Evolutionary conservation across 2,888 invertebrate species (phyloP), one percentile per base, ranked within the genome.

Genomic region (Lithophane ornitopus): DNA sequence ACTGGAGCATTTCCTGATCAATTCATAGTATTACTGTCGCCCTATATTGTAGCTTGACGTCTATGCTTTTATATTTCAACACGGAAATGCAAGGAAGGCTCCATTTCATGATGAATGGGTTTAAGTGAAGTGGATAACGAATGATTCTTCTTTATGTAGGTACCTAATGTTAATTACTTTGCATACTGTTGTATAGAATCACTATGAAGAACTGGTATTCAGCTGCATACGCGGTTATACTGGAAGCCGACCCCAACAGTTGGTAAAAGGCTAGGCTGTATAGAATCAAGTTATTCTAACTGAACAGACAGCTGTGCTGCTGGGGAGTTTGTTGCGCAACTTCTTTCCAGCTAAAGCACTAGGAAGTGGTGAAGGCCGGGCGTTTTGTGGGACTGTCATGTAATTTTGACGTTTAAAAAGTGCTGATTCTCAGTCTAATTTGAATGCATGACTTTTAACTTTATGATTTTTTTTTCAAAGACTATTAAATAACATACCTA

Each of bases 1-100:
- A 69, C 71, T 82, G 68, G 78, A 78, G n/a, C 83, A 69, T 26
- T 81, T 82, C 78, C 78, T 82, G 71, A 63, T 39, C 65, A 65
- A 63, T 70, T 46, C 39, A 41, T 26, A 28, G 49, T 67, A 76
- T 46, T 62, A 70, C 34, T 41, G 71, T 66, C 44, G 54, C 46
- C 6, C 28, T 54, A 28, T 44, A 68, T 65, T 67, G 44, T 61
- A 28, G 44, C 9, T 11, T 9, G 49, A 56, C 28, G 22, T 66
- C 67, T 41, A 58, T 58, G 67, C 44, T 44, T 63, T 56, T 54
- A 72, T 68, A 80, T 63, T 79, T 39, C 44, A 58, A 73, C 46
- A 46, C 44, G 67, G 49, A 79, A 78, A 14, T 12, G 44, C 44
- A 39, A 73, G 22, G n/a, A 44, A 62, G 49, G 54, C 26, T 49